Evolutionary conservation across 2,797 vertebrate species (phyloP).

Genomic region (Sebastes paucispinis): DNA sequence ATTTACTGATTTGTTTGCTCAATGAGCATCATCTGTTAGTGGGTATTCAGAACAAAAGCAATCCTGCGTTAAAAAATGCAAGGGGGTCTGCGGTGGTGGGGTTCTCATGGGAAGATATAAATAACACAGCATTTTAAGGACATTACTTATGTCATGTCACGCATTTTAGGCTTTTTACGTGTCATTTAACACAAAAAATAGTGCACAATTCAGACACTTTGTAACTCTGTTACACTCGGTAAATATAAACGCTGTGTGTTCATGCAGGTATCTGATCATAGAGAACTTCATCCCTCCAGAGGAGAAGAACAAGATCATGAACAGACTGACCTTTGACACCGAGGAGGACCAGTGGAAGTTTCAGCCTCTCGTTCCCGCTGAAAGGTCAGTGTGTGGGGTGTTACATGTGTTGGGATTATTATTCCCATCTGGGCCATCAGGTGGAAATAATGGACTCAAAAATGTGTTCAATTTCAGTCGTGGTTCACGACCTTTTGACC

Average conservation of each 20-base stretch:
- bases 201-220: neutral
- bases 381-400: conserved; percentile 79
- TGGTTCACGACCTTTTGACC: conserved; percentile 1
- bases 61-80: too few species aligned
- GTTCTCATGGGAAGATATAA: too few species aligned
- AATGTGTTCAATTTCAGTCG: neutral
- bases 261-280: conserved; percentile 91
- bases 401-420: neutral
- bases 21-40: neutral
- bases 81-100: too few species aligned
- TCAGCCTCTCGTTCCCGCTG: conserved; percentile 88
- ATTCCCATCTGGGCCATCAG: neutral
- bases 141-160: too few species aligned
- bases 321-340: conserved; percentile 90
- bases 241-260: neutral
- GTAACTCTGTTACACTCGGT: neutral
- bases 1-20: neutral
- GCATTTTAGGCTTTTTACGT: too few species aligned
- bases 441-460: neutral
- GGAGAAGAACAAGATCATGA: conserved; percentile 98
- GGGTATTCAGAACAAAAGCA: neutral
- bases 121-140: too few species aligned
- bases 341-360: conserved; percentile 98
- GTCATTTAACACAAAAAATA: too few species aligned
- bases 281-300: conserved; percentile 98